Evolutionary conservation across 1,140 invertebrate species (phyloP).

Genomic region (Diploscapter pachys): DNA sequence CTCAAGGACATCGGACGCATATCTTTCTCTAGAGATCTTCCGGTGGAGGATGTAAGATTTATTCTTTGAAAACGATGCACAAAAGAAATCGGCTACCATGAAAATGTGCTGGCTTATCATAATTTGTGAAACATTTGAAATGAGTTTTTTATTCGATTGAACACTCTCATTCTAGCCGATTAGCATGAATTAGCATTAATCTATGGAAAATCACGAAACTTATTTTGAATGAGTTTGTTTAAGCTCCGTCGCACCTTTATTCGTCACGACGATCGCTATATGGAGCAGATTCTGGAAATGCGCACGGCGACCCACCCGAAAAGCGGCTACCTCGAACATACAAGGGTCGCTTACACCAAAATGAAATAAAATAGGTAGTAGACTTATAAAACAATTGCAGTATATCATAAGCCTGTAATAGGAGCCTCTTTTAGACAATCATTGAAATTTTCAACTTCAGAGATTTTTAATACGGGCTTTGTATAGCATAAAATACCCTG

Average conservation of each 20-base stretch:
- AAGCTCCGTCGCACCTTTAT: slow-evolving; percentile 58
- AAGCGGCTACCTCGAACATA: slow-evolving; percentile 57
- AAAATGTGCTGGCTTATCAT: background rate
- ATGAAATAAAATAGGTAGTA: slow-evolving; percentile 10
- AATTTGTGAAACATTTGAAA: slow-evolving; percentile 27
- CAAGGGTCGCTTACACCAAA: slow-evolving; percentile 56
- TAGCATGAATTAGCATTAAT: no score
- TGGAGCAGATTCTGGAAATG: slow-evolving; percentile 59
- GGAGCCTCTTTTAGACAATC: no score
- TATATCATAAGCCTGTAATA: no score
- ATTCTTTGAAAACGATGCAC: slow-evolving; percentile 12
- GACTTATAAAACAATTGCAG: no score
- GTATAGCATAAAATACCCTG: no score
- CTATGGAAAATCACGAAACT: no score
- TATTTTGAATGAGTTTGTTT: slow-evolving; percentile 2
- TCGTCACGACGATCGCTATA: slow-evolving; percentile 56
- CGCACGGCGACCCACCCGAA: slow-evolving; percentile 58
- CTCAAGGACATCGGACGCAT: slow-evolving; percentile 59
- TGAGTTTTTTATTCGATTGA: slow-evolving; percentile 20
- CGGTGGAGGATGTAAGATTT: slow-evolving; percentile 55
- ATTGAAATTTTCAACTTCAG: no score
- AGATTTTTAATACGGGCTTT: no score
- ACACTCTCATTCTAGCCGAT: no score
- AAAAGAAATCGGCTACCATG: slow-evolving; percentile 12
- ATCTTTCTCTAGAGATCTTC: slow-evolving; percentile 57